Base-by-base conservation (phyloP, 2,797 vertebrate genomes). In the Chaunax sp. region DNA sequence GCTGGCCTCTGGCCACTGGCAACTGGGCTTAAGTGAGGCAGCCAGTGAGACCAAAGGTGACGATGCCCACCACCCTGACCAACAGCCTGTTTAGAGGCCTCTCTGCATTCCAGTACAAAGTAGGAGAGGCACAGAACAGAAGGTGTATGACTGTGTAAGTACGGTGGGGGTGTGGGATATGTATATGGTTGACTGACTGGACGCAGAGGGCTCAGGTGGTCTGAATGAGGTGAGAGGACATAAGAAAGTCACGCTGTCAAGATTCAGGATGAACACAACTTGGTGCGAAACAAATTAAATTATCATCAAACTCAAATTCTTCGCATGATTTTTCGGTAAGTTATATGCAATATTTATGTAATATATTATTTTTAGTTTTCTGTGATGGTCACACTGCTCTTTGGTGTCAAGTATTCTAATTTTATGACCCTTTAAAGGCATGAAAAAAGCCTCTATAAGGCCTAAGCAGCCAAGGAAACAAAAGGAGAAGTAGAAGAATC, bases 161-260 rank as follows among this genome's bases (percentile, higher is more conserved):
- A 61, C 19, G 28, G 14, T 10, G n/a, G n/a, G 14, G 19, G 40
- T 4, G 19, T 33, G 35, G 35, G 19, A 67, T 38, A 40, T 61
- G 56, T 73, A 63, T 61, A 66, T 64, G 78, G 81, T 58, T 83
- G 71, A 80, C 33, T 76, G 75, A 83, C 45, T 72, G 26, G 35
- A 63, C n/a, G 8, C 57, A 6, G 38, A 62, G 75, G 76, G 55
- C 67, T 89, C 87, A 88, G 81, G 73, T 86, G 85, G 84, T 33
- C 56, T 22, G 52, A 83, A 26, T 69, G 60, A 70, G 33, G 65
- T 77, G 40, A 78, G 64, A 73, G 69, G 52, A 65, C 51, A 66
- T 2, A 25, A 68, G n/a, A 25, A 43, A 52, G 47, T 51, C 33
- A 64, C 13, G 22, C 54, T 16, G 47, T 35, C 41, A 35, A 30